phyloP scores from a whole-genome alignment of 2,797 vertebrate genomes.

The Gymnodraco acuticeps region DNA sequence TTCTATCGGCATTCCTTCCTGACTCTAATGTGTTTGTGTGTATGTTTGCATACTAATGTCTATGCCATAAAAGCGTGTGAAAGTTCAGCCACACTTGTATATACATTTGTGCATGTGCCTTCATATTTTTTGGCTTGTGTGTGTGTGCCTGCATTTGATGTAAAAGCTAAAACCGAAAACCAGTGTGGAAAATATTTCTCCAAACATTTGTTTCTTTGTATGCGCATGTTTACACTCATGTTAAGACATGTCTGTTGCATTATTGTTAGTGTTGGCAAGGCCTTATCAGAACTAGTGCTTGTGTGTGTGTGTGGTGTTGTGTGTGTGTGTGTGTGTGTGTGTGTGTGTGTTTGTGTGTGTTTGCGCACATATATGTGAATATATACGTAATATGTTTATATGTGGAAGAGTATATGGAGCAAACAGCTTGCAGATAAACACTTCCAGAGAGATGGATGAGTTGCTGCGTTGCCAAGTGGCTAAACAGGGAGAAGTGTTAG shows the following conservation, averaged over 20 bases:
- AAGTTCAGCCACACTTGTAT: conserved; percentile 8
- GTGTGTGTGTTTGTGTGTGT: no score
- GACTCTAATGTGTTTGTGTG: conserved; percentile 30
- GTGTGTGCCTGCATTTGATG: conserved; percentile 1
- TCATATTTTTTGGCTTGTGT: conserved; percentile 8
- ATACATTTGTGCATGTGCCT: conserved; percentile 15
- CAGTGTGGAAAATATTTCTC: conserved; percentile 23
- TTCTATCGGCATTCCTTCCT: conserved; percentile 60
- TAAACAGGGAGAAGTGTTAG: conserved; percentile 62
- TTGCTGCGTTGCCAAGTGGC: conserved; percentile 66
- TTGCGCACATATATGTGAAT: conserved; percentile 25
- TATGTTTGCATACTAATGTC: conserved; percentile 32
- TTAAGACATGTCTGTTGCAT: conserved; percentile 18
- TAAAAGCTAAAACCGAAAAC: not conserved
- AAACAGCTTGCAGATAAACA: conserved; percentile 72
- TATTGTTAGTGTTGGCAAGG: conserved; percentile 31
- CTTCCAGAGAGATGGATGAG: conserved; percentile 69
- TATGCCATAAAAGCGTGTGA: conserved; percentile 38
- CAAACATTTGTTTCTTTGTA: conserved; percentile 12
- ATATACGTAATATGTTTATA: conserved; percentile 19
- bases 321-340: not conserved
- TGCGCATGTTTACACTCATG: conserved; percentile 31
- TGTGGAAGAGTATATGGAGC: conserved; percentile 35
- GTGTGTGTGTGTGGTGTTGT: not conserved
- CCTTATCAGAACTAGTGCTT: not conserved